These are phyloP conservation scores for Platycheirus rosarum DNA, from an alignment of 2,888 invertebrate genomes.

Conservation along the genomic window DNA sequence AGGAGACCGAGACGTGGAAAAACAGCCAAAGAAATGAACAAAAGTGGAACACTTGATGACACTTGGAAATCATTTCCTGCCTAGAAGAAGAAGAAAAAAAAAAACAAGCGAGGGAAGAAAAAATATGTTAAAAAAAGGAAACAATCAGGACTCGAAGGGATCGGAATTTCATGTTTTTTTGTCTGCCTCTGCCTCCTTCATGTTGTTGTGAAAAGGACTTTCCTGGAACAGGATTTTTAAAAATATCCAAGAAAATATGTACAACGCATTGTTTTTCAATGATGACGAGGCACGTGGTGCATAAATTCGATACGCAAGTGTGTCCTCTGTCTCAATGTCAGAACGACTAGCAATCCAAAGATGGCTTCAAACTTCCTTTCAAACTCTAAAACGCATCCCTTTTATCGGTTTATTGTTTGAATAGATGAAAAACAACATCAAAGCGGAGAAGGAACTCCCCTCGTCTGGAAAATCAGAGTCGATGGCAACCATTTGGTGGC, in stretches of 20 bases:
- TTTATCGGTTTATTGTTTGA: constrained; percentile 35
- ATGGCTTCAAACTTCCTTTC: constrained; percentile 54
- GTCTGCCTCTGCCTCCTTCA: constrained; percentile 12
- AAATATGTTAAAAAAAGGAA: constrained; percentile 53
- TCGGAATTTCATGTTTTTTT: constrained; percentile 44
- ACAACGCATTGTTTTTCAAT: constrained; percentile 1
- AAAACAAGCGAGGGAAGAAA: constrained; percentile 2
- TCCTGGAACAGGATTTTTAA: constrained; percentile 56
- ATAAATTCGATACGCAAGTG: constrained; percentile 37
- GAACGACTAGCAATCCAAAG: constrained; percentile 27
- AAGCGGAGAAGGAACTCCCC: constrained; percentile 61
- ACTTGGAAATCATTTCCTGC: constrained; percentile 72
- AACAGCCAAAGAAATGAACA: constrained; percentile 9
- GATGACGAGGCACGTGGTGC: constrained; percentile 50
- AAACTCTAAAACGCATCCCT: constrained; percentile 42
- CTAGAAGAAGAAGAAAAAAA: constrained; percentile 30
- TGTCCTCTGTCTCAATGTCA: constrained; percentile 66
- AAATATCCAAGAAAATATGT: constrained; percentile 58
- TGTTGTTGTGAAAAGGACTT: constrained; percentile 25
- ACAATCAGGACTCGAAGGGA: constrained; percentile 44
- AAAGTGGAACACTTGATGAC: constrained; percentile 71
- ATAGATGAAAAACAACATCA: constrained; percentile 45
- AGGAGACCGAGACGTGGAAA: constrained; percentile 19
- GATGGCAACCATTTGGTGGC: constrained; percentile 63
- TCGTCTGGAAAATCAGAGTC: constrained; percentile 25